Evolutionary conservation across 2,113 vertebrate species (phyloP), one percentile per base, ranked within the genome.

Genomic region (Strix aluco): DNA sequence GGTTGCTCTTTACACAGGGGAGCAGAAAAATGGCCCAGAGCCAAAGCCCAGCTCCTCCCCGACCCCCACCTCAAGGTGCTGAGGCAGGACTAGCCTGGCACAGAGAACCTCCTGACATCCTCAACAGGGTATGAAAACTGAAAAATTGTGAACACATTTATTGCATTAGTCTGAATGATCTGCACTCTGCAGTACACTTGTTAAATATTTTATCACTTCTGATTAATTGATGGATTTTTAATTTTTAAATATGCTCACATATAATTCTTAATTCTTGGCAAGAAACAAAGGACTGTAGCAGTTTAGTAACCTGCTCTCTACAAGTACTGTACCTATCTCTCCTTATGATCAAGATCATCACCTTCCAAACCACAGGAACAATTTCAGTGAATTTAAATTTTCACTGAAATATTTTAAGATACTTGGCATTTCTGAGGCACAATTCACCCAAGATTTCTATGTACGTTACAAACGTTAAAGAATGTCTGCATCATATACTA

Each of bases 51-150:
- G 54, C 40, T 74, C 36, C 34, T 46, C 6, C 69, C 58, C 20
- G 27, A 13, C 8, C 27, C 22, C 15, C 49, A 16, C 15, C 46
- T 46, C 22, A 13, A 61, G 86, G 63, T 57, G 69, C 63, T 20
- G 44, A 30, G 30, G 54, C 62, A 83, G 59, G 55, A 66, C 34
- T 2, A 49, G 42, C 21, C 69, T 13, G 77, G 54, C 67, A 47
- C 0, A 0, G 6, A 42, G 36, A 8, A 21, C 27, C 62, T 71
- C n/a, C 42, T 1, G 0, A 10, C 0, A 0, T 4, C 67, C 86
- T 65, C 66, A n/a, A 73, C 52, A 62, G 61, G 3, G 3, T 19
- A 47, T 1, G 3, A 4, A 47, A 62, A 20, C 22, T 2, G 5
- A 36, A 46, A 65, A 70, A 19, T 3, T 40, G 40, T 21, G 13